These are phyloP conservation scores for Galeopterus variegatus DNA, from an alignment of 2,113 vertebrate genomes.

Conservation along the genomic window DNA sequence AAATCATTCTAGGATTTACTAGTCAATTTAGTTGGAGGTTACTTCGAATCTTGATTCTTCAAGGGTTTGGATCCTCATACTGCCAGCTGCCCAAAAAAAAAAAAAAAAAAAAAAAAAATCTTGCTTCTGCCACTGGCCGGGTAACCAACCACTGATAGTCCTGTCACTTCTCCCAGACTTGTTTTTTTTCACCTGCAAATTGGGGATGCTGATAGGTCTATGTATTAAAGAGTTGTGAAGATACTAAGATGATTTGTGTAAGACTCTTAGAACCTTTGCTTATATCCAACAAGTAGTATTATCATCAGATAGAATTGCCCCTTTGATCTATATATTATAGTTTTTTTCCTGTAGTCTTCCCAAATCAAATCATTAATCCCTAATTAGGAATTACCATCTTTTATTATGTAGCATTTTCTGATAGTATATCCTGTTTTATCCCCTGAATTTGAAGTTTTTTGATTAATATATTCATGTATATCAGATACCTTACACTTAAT, in stretches of 20 bases:
- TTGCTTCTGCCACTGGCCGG: background rate
- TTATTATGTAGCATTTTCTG: slow-evolving; percentile 41
- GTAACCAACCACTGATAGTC: background rate
- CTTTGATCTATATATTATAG: background rate
- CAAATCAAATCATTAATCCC: slow-evolving; percentile 1
- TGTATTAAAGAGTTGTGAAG: background rate
- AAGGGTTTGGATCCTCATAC: too few species aligned
- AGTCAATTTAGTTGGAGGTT: background rate
- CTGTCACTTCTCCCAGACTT: background rate
- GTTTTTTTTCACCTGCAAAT: background rate
- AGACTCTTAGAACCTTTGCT: background rate
- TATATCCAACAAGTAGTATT: background rate
- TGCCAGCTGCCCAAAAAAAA: too few species aligned
- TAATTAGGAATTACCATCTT: background rate
- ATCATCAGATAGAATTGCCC: background rate
- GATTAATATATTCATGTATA: background rate
- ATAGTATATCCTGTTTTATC: background rate
- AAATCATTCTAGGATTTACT: background rate
- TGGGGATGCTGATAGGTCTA: background rate
- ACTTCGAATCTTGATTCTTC: background rate
- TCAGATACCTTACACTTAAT: background rate
- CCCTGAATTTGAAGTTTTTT: background rate
- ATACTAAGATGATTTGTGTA: background rate
- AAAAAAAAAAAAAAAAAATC: too few species aligned
- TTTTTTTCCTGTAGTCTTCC: background rate